A percentile compares a stretch with the other conserved stretches of the same genome.
These are phyloP conservation scores for Pristiophorus japonicus DNA, from an alignment of 2,113 vertebrate genomes.

Conservation along the genomic window DNA sequence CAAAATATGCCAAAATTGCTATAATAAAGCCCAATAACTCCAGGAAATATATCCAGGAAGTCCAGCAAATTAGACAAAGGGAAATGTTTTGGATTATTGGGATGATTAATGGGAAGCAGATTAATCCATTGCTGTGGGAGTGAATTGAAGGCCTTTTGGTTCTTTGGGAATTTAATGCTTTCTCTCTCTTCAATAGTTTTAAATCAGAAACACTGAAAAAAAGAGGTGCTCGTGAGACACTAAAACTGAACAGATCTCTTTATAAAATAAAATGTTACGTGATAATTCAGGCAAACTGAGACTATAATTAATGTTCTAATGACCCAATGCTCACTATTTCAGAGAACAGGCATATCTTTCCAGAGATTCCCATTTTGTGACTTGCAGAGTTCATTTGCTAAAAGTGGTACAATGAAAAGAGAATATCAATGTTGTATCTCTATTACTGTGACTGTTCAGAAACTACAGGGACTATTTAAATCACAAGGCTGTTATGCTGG, in stretches of 20 bases:
- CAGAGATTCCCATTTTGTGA: not conserved
- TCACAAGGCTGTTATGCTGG: not conserved
- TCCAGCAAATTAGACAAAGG: no score
- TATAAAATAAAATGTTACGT: not conserved
- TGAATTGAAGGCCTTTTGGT: not conserved
- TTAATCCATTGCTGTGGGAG: not conserved
- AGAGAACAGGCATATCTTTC: not conserved
- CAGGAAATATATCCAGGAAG: not conserved
- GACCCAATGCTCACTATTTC: not conserved
- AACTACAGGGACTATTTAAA: not conserved
- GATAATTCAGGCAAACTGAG: not conserved
- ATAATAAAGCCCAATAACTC: not conserved
- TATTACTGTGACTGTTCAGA: not conserved
- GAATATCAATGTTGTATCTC: not conserved
- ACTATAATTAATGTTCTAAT: not conserved
- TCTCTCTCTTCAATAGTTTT: not conserved
- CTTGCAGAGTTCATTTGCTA: not conserved
- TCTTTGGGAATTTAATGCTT: not conserved
- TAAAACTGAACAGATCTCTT: not conserved
- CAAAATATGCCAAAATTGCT: not conserved
- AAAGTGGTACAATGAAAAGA: no score
- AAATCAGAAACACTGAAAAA: not conserved
- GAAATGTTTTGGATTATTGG: not conserved
- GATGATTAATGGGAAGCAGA: not conserved
- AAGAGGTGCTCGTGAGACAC: not conserved